Evolutionary conservation across 2,888 invertebrate genomes (phyloP).

Genomic region (Malthinus flaveolus): DNA sequence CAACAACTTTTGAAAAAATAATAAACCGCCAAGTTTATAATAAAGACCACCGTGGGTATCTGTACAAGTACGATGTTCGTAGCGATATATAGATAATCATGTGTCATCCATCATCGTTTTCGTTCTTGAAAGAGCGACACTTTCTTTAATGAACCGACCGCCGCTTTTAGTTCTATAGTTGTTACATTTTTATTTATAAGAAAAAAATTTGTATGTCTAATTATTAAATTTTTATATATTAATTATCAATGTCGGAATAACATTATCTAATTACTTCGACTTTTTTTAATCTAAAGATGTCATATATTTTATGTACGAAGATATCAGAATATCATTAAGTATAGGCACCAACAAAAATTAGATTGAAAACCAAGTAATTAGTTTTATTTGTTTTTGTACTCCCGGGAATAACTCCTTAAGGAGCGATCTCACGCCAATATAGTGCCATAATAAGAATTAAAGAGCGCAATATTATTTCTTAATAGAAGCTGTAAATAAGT

Average conservation of each 20-base stretch:
- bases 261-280: conserved; percentile 1
- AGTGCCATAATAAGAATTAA: no score
- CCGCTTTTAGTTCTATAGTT: conserved; percentile 39
- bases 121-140: conserved; percentile 48
- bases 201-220: conserved; percentile 19
- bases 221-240: conserved; percentile 12
- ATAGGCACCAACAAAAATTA: no score
- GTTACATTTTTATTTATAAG: conserved; percentile 6
- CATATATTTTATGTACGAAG: no score
- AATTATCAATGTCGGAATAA: conserved; percentile 3
- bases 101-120: conserved; percentile 54
- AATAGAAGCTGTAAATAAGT: no score
- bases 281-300: no score
- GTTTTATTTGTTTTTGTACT: no score
- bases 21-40: conserved; percentile 17
- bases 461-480: no score
- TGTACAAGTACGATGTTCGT: conserved; percentile 46
- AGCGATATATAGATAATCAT: conserved; percentile 51
- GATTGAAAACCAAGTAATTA: no score
- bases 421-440: no score
- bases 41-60: conserved; percentile 44
- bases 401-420: no score
- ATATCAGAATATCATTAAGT: no score
- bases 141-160: conserved; percentile 53
- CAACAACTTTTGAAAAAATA: conserved; percentile 13